A percentile compares a stretch with the other conserved stretches of the same genome.
These are phyloP conservation scores for Diarsia dahlii DNA, from an alignment of 2,888 invertebrate genomes.

Conservation along the genomic window DNA sequence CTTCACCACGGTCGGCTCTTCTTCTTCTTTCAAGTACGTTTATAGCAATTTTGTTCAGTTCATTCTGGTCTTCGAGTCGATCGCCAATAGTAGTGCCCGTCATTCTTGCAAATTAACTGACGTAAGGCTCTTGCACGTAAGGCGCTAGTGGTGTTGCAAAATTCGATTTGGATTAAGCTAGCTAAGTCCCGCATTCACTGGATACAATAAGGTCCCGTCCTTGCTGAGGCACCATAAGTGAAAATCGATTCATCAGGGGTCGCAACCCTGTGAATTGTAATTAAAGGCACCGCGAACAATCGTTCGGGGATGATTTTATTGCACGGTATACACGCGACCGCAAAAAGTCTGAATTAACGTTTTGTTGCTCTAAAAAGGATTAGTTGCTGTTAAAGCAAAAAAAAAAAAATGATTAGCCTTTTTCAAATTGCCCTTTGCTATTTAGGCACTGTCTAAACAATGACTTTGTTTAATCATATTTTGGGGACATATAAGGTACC, in stretches of 20 bases:
- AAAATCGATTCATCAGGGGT: conserved; percentile 75
- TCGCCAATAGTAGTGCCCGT: not conserved
- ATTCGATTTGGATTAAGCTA: conserved; percentile 15
- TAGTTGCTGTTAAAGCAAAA: not conserved
- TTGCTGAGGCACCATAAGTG: conserved; percentile 72
- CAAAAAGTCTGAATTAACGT: conserved; percentile 23
- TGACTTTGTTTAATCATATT: not conserved
- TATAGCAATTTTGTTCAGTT: not conserved
- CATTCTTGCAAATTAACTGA: not conserved
- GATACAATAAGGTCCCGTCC: conserved; percentile 52
- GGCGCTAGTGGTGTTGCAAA: conserved; percentile 9
- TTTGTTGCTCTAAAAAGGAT: not conserved
- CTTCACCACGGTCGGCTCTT: not conserved
- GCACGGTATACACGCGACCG: conserved; percentile 6
- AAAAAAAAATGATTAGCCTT: not conserved
- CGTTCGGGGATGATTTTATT: conserved; percentile 49
- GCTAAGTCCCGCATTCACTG: conserved; percentile 51
- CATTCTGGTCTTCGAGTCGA: not conserved
- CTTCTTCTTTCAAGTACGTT: not conserved
- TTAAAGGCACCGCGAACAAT: conserved; percentile 64
- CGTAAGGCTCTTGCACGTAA: conserved; percentile 4
- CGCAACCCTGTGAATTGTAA: conserved; percentile 61
- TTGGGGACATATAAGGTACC: not conserved
- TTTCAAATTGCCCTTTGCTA: not conserved
- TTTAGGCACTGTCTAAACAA: not conserved